These are phyloP conservation scores for Callinectes sapidus DNA, from an alignment of 2,888 invertebrate genomes.

Conservation along the genomic window DNA sequence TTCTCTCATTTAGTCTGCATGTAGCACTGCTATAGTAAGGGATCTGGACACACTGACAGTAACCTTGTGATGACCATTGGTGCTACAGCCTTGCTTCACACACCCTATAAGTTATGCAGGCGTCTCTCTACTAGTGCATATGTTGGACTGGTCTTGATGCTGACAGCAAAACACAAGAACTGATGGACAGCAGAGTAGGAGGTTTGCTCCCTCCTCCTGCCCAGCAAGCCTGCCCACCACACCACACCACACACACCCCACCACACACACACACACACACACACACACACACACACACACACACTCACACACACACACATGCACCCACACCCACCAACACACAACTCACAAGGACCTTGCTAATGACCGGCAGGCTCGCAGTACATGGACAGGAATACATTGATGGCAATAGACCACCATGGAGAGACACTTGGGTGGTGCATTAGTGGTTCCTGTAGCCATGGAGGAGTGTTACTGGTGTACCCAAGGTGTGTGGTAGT, in stretches of 20 bases:
- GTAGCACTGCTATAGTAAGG: slow-evolving; percentile 59
- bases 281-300: neutral
- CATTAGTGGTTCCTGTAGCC: neutral
- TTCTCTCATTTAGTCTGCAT: slow-evolving; percentile 53
- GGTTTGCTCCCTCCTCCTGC: slow-evolving; percentile 39
- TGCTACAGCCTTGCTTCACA: slow-evolving; percentile 63
- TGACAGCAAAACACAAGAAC: neutral
- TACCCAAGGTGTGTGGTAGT: neutral
- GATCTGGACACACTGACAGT: slow-evolving; percentile 52
- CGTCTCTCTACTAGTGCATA: slow-evolving; percentile 51
- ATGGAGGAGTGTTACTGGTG: neutral
- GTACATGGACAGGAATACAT: neutral
- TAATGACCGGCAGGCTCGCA: neutral
- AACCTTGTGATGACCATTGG: slow-evolving; percentile 64
- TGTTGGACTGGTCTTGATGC: slow-evolving; percentile 43
- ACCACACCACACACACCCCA: slow-evolving; percentile 41
- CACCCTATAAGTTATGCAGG: slow-evolving; percentile 54
- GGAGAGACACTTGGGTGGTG: neutral
- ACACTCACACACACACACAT: slow-evolving; percentile 29
- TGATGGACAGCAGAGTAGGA: slow-evolving; percentile 24
- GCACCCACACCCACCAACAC: slow-evolving; percentile 9
- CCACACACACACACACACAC: neutral
- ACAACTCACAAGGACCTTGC: neutral
- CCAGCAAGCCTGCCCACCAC: slow-evolving; percentile 14
- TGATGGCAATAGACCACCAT: neutral